Conservation (phyloP, 2,113 vertebrate species). For the Microtus ochrogaster region DNA sequence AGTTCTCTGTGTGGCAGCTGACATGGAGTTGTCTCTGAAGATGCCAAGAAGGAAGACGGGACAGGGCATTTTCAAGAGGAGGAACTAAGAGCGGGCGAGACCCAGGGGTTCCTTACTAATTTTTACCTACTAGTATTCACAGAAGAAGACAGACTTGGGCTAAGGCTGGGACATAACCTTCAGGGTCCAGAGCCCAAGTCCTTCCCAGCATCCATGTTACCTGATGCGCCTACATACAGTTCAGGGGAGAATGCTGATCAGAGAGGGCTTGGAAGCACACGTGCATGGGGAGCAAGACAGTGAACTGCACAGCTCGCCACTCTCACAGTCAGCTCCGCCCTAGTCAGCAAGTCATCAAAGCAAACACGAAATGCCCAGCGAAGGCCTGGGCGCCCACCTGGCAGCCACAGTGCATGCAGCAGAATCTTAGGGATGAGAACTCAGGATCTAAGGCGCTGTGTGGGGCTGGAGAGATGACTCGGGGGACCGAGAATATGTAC, state of each 20-base stretch:
- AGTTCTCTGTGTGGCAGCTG: too few relatives aligned
- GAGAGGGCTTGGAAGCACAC: not conserved
- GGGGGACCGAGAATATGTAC: not conserved
- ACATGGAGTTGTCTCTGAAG: not conserved
- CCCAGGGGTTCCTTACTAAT: not conserved
- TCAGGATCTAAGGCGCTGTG: too few relatives aligned
- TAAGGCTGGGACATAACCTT: not conserved
- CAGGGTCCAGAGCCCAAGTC: not conserved
- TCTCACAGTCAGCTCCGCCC: not conserved
- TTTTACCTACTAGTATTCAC: not conserved
- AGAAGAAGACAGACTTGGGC: not conserved
- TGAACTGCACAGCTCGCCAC: not conserved
- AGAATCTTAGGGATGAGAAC: not conserved
- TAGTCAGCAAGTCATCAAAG: not conserved
- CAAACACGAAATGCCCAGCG: not conserved
- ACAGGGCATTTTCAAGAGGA: not conserved
- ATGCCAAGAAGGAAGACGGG: not conserved
- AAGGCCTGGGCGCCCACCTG: not conserved
- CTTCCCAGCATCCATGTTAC: not conserved
- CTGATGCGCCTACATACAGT: not conserved
- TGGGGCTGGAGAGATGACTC: not conserved
- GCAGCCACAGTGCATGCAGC: too few relatives aligned
- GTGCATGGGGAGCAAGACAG: fast-evolving
- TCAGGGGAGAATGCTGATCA: not conserved
- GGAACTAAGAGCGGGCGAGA: not conserved